A percentile compares a stretch with the other conserved stretches of the same genome.
Conservation (phyloP, 2,797 vertebrate species). For the Macropus fuliginosus region DNA sequence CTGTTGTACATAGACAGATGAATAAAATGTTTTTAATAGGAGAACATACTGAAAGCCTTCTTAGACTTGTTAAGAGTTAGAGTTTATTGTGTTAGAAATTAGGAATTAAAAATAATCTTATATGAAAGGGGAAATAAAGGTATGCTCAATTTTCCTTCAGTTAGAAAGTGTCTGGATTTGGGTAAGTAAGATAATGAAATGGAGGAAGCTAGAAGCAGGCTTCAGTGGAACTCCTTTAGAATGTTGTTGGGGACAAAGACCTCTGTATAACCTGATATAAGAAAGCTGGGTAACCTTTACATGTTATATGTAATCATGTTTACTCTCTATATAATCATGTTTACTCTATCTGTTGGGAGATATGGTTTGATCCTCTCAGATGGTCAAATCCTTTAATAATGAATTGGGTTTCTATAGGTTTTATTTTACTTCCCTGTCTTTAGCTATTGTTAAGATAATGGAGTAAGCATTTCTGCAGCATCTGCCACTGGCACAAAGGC, state of each 20-base stretch:
- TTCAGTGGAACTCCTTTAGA: constrained; percentile 25
- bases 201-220: constrained; percentile 22
- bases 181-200: constrained; percentile 29
- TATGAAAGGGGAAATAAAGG: not conserved
- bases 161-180: constrained; percentile 6
- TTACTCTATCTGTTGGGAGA: not conserved
- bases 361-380: not conserved
- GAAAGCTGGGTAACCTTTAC: constrained; percentile 11
- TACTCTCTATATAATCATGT: not conserved
- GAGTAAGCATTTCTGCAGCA: constrained; percentile 18
- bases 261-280: constrained; percentile 9
- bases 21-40: not conserved
- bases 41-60: not conserved
- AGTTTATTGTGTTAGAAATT: not conserved
- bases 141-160: constrained; percentile 19
- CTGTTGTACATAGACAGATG: not conserved
- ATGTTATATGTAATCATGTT: not conserved
- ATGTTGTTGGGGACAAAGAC: not conserved
- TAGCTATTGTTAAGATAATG: constrained; percentile 14
- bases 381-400: not conserved
- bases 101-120: not conserved
- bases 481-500: not conserved
- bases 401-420: not conserved
- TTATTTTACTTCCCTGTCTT: not conserved
- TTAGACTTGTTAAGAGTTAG: not conserved